Percentiles rank a stretch among this genome's conserved stretches.
Evolutionary conservation across 2,888 invertebrate genomes (phyloP).

Genomic region (Hirudinaria manillensis): DNA sequence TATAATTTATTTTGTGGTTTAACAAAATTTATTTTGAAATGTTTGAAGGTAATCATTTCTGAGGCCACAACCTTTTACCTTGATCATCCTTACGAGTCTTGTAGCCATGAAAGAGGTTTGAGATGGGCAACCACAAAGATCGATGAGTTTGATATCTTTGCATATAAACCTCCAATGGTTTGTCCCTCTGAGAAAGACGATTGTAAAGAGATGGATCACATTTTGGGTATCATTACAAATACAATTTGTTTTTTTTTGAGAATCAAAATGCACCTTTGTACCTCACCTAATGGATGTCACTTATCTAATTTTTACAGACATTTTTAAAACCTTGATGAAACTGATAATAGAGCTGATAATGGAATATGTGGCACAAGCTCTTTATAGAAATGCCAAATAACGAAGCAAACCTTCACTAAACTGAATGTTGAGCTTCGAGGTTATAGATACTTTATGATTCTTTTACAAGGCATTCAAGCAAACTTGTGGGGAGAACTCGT

Average conservation of each 20-base stretch:
- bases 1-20: too few relatives aligned
- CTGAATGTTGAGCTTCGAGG: too few relatives aligned
- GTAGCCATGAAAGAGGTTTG: conserved; percentile 44
- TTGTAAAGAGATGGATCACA: conserved; percentile 5
- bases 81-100: conserved; percentile 46
- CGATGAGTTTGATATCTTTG: conserved; percentile 40
- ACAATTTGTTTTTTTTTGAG: too few relatives aligned
- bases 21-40: neutral
- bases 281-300: too few relatives aligned
- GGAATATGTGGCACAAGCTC: too few relatives aligned
- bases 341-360: too few relatives aligned
- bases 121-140: conserved; percentile 45
- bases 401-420: too few relatives aligned
- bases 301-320: too few relatives aligned
- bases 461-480: conserved; percentile 46
- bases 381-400: too few relatives aligned
- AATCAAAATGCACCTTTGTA: too few relatives aligned
- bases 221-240: neutral
- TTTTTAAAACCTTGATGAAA: too few relatives aligned
- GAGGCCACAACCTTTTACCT: conserved; percentile 44
- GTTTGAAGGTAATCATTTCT: conserved; percentile 40
- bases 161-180: conserved; percentile 39
- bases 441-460: neutral
- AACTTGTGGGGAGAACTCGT: conserved; percentile 48
- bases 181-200: neutral